These are phyloP conservation scores for Manduca sexta DNA, from an alignment of 1,140 invertebrate genomes.

Conservation along the genomic window DNA sequence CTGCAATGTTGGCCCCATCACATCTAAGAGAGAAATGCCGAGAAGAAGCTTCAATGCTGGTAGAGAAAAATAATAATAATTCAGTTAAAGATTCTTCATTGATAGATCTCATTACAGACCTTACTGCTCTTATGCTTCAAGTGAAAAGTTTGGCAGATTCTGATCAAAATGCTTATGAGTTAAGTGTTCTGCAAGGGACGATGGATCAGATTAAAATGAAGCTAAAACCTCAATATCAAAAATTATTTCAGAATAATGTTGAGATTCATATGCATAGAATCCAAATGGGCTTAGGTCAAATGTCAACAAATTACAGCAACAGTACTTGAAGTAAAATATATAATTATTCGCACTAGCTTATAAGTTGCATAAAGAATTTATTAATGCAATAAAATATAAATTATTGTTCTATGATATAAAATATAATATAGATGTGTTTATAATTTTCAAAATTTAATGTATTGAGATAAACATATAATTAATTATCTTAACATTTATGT, in stretches of 20 bases:
- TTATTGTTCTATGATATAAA: not conserved
- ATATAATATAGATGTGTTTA: not conserved
- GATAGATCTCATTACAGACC: conserved; percentile 87
- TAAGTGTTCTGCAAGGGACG: conserved; percentile 94
- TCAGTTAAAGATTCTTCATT: conserved; percentile 77
- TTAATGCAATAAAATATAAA: conserved; percentile 2
- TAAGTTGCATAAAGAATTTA: not conserved
- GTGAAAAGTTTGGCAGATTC: conserved; percentile 93
- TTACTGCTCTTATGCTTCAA: conserved; percentile 94
- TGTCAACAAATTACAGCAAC: conserved; percentile 9
- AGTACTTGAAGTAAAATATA: not conserved
- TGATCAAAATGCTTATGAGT: conserved; percentile 92
- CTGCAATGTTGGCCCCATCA: conserved; percentile 90
- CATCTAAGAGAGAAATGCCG: conserved; percentile 90
- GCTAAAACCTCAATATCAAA: conserved; percentile 84
- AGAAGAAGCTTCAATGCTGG: conserved; percentile 87
- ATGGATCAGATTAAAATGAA: conserved; percentile 90
- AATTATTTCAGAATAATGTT: conserved; percentile 90
- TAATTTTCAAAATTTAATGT: not conserved
- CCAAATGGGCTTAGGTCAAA: conserved; percentile 83
- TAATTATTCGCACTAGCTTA: not conserved
- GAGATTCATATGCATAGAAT: conserved; percentile 96
- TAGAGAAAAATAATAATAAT: conserved; percentile 82
- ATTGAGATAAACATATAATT: not conserved
- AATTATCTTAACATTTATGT: too few relatives aligned